phyloP scores from a whole-genome alignment of 2,113 vertebrate species.

The Rutilus rutilus region DNA sequence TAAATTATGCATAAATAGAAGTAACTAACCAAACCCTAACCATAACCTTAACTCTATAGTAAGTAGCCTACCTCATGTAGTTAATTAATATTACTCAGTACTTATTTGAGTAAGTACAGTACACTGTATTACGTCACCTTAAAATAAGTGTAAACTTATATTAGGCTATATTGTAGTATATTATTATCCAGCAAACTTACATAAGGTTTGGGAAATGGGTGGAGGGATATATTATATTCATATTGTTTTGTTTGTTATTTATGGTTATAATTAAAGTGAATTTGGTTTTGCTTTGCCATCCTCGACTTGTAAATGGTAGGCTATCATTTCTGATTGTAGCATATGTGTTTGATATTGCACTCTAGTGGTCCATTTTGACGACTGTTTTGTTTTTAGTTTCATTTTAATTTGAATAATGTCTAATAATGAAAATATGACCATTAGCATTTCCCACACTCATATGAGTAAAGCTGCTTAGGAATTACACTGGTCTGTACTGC shows the following conservation, averaged over 20 bases:
- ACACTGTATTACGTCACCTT: no score
- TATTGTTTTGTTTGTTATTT: background rate
- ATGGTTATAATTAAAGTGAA: background rate
- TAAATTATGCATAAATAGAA: no score
- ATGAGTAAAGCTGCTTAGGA: background rate
- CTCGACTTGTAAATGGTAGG: background rate
- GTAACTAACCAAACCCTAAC: no score
- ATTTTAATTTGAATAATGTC: background rate
- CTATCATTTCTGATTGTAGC: background rate
- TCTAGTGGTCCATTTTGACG: background rate
- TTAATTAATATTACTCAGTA: no score
- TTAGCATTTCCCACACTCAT: background rate
- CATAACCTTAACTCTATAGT: no score
- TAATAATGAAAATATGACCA: no score
- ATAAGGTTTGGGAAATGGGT: no score
- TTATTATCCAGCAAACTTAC: background rate
- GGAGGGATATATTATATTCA: background rate
- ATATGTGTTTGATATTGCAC: background rate
- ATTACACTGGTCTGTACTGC: constrained; percentile 2
- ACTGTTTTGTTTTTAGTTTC: background rate
- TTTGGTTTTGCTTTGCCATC: background rate
- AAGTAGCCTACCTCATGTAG: no score
- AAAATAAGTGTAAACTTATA: background rate
- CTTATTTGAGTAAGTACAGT: no score
- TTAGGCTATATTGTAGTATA: background rate